Base-by-base conservation (phyloP, 2,113 vertebrate genomes). In the Campylomormyrus numenius region DNA sequence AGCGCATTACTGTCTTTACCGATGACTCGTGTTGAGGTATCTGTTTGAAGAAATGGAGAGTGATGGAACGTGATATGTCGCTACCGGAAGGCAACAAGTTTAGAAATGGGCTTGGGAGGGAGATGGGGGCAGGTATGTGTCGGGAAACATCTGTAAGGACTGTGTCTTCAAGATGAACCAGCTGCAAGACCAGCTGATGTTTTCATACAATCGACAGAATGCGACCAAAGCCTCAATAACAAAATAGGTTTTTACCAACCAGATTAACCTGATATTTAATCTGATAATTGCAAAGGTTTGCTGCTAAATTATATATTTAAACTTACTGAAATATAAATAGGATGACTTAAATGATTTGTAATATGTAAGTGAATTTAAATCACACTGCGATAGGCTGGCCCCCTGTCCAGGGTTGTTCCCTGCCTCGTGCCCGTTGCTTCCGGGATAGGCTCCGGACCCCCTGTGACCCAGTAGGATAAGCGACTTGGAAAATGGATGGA, bases 21-120 rank as follows among this genome's bases (percentile, higher is more conserved):
- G 91, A 70, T 84, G 91, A 48, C 91, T 85, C 46, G 91, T 50
- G 91, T 62, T 88, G 31, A 91, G 84, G 91, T 58, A 88, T 91
- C 80, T 87, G 46, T 89, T 89, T 74, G 48, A 87, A 90, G 92
- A 92, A 91, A 92, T 66, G 11, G 66, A 62, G 42, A 85, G 89
- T n/a, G 85, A 90, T 80, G 87, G 92, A 39, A 87, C 89, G 89
- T 88, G 62, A 91, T 27, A 53, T 66, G 62, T n/a, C 46, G 90
- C 0, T 3, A 56, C 35, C 49, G 49, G 56, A 89, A 3, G 27
- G n/a, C 74, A 87, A 49, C 27, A 84, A 58, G 85, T 80, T 87
- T 83, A 90, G 27, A 84, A 42, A 92, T 92, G 91, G 66, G 77
- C 15, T 83, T 42, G 42, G 83, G 17, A 42, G 7, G 24, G 39